Evolutionary conservation across 2,113 vertebrate species (phyloP), one percentile per base, ranked within the genome.

Genomic region (Speoplatyrhinus poulsoni): DNA sequence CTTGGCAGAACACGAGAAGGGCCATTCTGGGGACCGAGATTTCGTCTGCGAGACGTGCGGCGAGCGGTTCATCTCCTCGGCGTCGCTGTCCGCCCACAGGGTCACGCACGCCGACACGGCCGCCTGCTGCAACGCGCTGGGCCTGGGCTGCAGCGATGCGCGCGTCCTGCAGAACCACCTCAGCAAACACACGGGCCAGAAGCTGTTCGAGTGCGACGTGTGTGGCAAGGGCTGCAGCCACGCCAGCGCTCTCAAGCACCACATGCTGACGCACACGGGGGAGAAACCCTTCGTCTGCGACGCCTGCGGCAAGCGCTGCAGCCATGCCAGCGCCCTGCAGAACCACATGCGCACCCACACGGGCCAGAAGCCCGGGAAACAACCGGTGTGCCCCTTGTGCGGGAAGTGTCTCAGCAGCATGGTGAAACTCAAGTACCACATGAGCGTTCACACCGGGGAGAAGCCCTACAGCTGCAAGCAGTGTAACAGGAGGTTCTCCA

Each of bases 141-240:
- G 80, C 64, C 16, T 79, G 0, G 70, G 77, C 0, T 71, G 62
- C 69, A 77, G 80, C 15, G 53, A 79, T 59, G 1, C 17, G 0
- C 71, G 69, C 13, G 64, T 79, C 50, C 64, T 85, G n/a, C 67
- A 12, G 1, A 65, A 13, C 0, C 82, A 81, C 61, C 46, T 75
- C 65, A 79, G 79, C 50, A 70, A 66, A 49, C 77, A 76, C 66
- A 67, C 60, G 0, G 70, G 83, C 0, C 75, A 83, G 3, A 86
- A 88, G 8, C 81, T 72, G 0, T 85, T 86, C 81, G 82, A 75
- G 16, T 94, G 92, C 12, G 76, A 88, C 0, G 83, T 92, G n/a
- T 94, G 93, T 4, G 92, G 91, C 2, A 92, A 91, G 79, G 88
- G 85, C 1, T 93, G 92, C 13, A 90, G 91, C 32, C 90, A 92